A percentile compares a stretch with the other conserved stretches of the same genome.
phyloP scores from a whole-genome alignment of 2,888 invertebrate genomes.

The Epinotia nisella region DNA sequence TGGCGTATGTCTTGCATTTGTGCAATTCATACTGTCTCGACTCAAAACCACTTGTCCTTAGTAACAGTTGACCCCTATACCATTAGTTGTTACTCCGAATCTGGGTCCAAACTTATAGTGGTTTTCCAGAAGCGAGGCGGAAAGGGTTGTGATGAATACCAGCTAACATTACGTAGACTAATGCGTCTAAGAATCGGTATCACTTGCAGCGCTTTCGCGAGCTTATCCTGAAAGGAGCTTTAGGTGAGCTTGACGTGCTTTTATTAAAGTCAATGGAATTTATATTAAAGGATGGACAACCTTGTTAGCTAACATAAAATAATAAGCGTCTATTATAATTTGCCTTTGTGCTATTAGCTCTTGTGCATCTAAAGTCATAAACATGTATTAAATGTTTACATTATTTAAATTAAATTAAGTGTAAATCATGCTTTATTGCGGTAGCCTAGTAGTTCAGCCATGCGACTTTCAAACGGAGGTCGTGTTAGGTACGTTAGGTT shows the following conservation, averaged over 20 bases:
- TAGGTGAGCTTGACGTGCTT: slow-evolving; percentile 3
- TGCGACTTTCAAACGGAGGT: no score
- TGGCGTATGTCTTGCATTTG: neutral
- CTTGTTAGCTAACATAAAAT: slow-evolving; percentile 1
- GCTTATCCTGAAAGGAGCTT: slow-evolving; percentile 1
- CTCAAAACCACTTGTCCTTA: neutral
- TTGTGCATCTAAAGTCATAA: no score
- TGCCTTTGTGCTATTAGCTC: no score
- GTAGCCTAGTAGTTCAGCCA: no score
- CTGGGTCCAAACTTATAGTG: neutral
- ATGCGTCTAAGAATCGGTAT: slow-evolving; percentile 20
- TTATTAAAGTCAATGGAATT: neutral
- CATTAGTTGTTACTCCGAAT: no score
- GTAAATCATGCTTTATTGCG: no score
- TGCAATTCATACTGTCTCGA: neutral
- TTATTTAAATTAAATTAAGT: no score
- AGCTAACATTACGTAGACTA: slow-evolving; percentile 20
- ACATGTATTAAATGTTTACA: no score
- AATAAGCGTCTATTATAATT: neutral
- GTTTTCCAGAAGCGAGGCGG: neutral
- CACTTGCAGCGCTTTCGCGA: slow-evolving; percentile 8
- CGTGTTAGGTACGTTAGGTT: no score
- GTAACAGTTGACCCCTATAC: neutral
- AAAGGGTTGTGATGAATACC: neutral
- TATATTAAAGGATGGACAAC: neutral